Evolutionary conservation across 2,888 invertebrate genomes (phyloP), one percentile per base, ranked within the genome.

Genomic region (Harpagoxenus sublaevis): DNA sequence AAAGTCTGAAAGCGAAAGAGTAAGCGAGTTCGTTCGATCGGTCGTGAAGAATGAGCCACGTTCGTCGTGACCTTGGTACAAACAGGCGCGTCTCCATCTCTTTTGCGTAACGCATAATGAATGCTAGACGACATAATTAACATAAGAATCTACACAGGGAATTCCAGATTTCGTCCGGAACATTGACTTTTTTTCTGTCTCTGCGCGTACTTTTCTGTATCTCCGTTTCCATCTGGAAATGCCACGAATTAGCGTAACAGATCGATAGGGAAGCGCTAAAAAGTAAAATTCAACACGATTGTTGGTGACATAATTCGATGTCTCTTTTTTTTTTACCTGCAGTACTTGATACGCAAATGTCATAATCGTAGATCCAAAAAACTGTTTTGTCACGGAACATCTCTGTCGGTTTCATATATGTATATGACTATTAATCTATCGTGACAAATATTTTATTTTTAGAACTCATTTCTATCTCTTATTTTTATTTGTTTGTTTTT

Each of bases 91-190:
- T 48, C n/a, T 60, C 31, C 57, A 73, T 60, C 3, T 35, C n/a
- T 53, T 48, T 82, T 82, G 12, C 77, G 62, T 75, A 82, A 82
- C 42, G 18, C 15, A 73, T 51, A 39, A 57, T 68, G 62, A 77
- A 77, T 78, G n/a, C 39, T 70, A 28, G 9, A 73, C 15, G 8
- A 15, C 4, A 23, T 5, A 68, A 79, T 83, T 83, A 83, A 51
- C 83, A 79, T 83, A 79, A 68, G 18, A 18, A 62, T 78, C 12
- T 79, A 28, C 18, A 68, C 18, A 53, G 68, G 66, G 62, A 77
- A 83, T 77, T 78, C 66, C 83, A 39, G 48, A 51, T 65, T 53
- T 45, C 5, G 31, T 42, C 66, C 15, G 51, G 55, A 79, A 62
- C 35, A 71, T 51, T 79, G 48, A 60, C 35, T 45, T 70, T 68